Base-by-base conservation (phyloP, 2,113 vertebrate species). In the Pithys albifrons region DNA sequence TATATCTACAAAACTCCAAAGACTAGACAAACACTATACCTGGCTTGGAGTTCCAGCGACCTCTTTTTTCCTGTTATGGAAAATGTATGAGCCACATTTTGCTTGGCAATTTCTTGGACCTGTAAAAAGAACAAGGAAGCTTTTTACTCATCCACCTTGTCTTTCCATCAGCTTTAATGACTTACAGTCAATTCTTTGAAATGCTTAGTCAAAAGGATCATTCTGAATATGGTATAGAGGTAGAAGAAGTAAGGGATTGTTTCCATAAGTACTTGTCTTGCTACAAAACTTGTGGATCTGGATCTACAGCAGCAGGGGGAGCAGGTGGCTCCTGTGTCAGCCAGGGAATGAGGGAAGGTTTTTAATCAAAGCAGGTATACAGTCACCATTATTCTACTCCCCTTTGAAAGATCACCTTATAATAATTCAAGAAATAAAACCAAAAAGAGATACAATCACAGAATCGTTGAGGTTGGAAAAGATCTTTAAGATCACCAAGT, bases 101-200 rank as follows among this genome's bases (percentile, higher is more conserved):
- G 98, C 97, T 99, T 99, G 88, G 97, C 95, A 72, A 98, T 98
- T 96, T 99, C 99, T 95, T 99, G 99, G 79, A 99, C 99, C 99
- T 99, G 93, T 80, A 92, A 95, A 93, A 91, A 78, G 43, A 52
- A 78, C 33, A 72, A 3, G 5, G 22, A 41, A 73, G 14, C 41
- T 74, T 83, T 89, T 88, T 39, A 59, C 7, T 28, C 25, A 54
- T n/a, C 24, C 43, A n/a, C 24, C 8, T 20, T 57, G 45, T n/a
- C 46, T 65, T 80, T 29, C 8, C 22, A 29, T 66, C 12, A 11
- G 57, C 71, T 94, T 72, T 33, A 86, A 83, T 69, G 29, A 62
- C 39, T 76, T 82, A 22, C 19, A 87, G 31, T 48, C 19, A 18
- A 18, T 20, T 37, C 27, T 41, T 59, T 54, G 76, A 78, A 87